Evolutionary conservation across 35 echinoderm and acorn worm species (phyloP).

Genomic region (Apostichopus japonicus): DNA sequence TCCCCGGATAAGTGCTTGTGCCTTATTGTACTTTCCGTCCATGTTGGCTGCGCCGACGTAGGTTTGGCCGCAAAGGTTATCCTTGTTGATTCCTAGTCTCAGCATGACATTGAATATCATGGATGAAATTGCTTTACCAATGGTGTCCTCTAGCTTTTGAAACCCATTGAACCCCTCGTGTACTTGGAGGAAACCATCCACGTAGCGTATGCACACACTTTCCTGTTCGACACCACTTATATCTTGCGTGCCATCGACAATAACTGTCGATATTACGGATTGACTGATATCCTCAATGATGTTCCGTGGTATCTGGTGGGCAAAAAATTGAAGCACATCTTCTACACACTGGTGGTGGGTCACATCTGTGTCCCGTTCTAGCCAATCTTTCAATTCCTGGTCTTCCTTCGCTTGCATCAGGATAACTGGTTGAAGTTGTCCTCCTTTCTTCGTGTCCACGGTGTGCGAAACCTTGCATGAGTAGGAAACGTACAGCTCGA

Average conservation of each 20-base stretch:
- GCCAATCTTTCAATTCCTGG: no score
- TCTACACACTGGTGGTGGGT: no score
- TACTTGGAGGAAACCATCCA: conserved; percentile 35
- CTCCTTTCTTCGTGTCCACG: no score
- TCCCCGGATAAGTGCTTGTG: conserved; percentile 59
- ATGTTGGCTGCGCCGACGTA: conserved; percentile 75
- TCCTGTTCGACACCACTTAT: conserved; percentile 51
- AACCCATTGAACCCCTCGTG: conserved; percentile 60
- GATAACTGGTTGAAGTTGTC: no score
- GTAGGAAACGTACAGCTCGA: no score
- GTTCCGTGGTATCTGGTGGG: no score
- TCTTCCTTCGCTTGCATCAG: no score
- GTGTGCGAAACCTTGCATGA: no score
- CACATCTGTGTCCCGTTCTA: no score
- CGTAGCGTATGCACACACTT: conserved; percentile 39
- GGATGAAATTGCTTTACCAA: conserved; percentile 11
- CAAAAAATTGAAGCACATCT: no score
- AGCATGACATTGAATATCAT: conserved; percentile 28
- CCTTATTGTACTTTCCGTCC: conserved; percentile 52
- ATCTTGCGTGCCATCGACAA: conserved; percentile 76
- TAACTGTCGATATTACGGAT: not conserved
- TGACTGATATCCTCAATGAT: not conserved
- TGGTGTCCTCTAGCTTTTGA: conserved; percentile 7
- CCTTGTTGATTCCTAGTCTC: conserved; percentile 11
- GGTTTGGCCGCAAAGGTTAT: conserved; percentile 61